Evolutionary conservation across 2,888 invertebrate genomes (phyloP), one percentile per base, ranked within the genome.

Genomic region (Phengaris arion): DNA sequence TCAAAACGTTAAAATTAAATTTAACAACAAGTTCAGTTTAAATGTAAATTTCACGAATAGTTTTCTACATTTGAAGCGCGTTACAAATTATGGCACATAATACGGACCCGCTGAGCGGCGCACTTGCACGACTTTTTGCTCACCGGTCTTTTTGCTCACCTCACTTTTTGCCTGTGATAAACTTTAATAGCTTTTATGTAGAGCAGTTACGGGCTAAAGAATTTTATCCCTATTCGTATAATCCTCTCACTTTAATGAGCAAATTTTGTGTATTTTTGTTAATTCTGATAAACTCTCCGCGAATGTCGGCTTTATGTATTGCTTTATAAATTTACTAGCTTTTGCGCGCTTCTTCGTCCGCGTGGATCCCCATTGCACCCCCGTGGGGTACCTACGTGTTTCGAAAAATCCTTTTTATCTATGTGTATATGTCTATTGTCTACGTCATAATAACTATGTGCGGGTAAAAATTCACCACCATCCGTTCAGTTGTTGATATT

Each of bases 21-120:
- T 64, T 64, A 64, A 64, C 64, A 64, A 35, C 64, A 13, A 64
- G 64, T 48, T 70, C 15, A 70, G 48, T 70, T 48, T 48, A 48
- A 48, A 48, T 70, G 48, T 70, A 51, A 72, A 72, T 72, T 72
- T 72, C 72, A 51, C 51, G 72, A 72, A 72, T 72, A 72, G 72
- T 72, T 52, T 52, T 35, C 22, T 72, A 22, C 72, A 72, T 72
- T 72, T 72, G 72, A 35, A 72, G 51, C 72, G 52, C 52, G 72
- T 52, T 72, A 72, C 70, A 70, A 70, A 70, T 51, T 51, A 70
- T 35, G 51, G 22, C 72, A 72, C 54, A 72, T 72, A 72, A 72
- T 54, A 54, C 72, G 52, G 35, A 68, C 10, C 52, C 22, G 64
- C 35, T 64, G 64, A 64, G 64, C 64, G 52, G 1, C 52, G 12